A percentile compares a stretch with the other conserved stretches of the same genome.
Conservation (phyloP, 1,140 invertebrate species). For the Dendroctonus ponderosae region DNA sequence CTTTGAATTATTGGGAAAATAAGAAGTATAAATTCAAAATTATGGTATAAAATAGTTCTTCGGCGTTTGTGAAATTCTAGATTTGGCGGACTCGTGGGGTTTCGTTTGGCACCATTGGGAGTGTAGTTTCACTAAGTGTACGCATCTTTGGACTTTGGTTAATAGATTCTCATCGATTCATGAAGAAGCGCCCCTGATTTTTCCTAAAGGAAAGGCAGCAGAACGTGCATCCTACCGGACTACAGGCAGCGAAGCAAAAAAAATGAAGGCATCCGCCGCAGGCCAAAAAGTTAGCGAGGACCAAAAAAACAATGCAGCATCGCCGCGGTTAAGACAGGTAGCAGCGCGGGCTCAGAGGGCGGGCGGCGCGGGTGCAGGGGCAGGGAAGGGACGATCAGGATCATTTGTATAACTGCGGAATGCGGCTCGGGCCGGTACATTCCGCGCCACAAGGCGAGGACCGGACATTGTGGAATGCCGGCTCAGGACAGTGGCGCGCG, state of each 20-base stretch:
- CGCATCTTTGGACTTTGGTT: neutral
- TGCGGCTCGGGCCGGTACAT: conserved; percentile 46
- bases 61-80: too few relatives aligned
- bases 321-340: conserved; percentile 47
- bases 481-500: conserved; percentile 23
- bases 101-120: too few relatives aligned
- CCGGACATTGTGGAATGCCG: conserved; percentile 33
- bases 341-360: conserved; percentile 27
- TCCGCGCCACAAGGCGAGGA: conserved; percentile 41
- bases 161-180: too few relatives aligned
- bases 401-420: conserved; percentile 49
- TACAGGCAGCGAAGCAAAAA: conserved; percentile 11
- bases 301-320: conserved; percentile 38
- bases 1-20: too few relatives aligned
- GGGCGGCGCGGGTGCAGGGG: conserved; percentile 28
- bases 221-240: neutral
- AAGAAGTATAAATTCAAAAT: too few relatives aligned
- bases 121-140: neutral
- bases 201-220: neutral
- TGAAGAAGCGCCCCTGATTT: too few relatives aligned
- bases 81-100: too few relatives aligned
- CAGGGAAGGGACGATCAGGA: conserved; percentile 37
- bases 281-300: conserved; percentile 41
- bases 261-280: conserved; percentile 32
- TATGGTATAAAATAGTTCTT: too few relatives aligned